Base-by-base conservation (phyloP, 2,113 vertebrate genomes). In the Limnothrissa miodon region DNA sequence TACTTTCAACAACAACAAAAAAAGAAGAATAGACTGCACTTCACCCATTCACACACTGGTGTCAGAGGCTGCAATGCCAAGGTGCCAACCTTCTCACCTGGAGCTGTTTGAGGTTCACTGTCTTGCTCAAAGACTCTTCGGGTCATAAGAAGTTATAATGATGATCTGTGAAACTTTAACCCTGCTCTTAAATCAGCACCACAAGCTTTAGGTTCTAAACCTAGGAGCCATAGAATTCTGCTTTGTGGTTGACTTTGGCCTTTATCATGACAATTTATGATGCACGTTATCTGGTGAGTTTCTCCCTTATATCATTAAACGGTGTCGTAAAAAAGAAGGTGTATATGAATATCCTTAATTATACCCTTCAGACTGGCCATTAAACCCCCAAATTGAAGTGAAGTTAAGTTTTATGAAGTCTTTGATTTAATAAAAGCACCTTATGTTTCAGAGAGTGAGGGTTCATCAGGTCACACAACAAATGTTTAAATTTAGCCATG, bases 341-440 rank as follows among this genome's bases (percentile, higher is more conserved):
- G 56, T 42, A 42, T 42, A 42, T 78, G 74, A n/a, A 74, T 85
- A 82, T 83, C 66, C 82, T 85, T 79, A 85, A 74, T 78, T 39
- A 48, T 85, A 84, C 78, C 84, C 78, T 88, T 84, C 62, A 83
- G n/a, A 83, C 78, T 80, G 59, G 79, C 59, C 62, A 82, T 84
- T 87, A 87, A 85, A 85, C 78, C 78, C 53, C 80, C 81, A 80
- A 86, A 88, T 89, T 85, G 87, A 87, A 79, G 84, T 42, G 85
- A 83, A 81, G 84, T 87, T 84, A 80, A 80, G 42, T 82, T 88
- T 89, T 85, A 88, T 87, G 79, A 78, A 80, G 25, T 78, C 51
- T 74, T 46, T 88, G 83, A 89, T 84, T 87, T 87, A 83, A 59
- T 78, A 83, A 82, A 84, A 79, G 79, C 79, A 84, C 83, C 83